Percentiles rank a stretch among this genome's conserved stretches.
These are phyloP conservation scores for Pitta sordida DNA, from an alignment of 2,113 vertebrate species.

Conservation along the genomic window DNA sequence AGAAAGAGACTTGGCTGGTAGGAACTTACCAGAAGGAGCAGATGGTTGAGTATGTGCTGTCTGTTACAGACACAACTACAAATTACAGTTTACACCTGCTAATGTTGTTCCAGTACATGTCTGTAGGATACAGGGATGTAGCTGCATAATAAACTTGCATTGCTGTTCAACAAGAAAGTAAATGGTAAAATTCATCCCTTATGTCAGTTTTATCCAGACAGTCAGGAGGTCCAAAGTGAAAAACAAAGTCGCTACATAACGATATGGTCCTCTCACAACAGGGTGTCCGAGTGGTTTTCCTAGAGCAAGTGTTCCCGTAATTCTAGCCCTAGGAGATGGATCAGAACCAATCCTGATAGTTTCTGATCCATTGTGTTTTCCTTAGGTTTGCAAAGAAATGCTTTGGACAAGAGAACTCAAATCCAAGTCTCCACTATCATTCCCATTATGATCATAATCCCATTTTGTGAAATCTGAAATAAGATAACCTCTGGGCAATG, in stretches of 20 bases:
- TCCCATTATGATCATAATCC: neutral
- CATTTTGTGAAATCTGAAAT: neutral
- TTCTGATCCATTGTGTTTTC: neutral
- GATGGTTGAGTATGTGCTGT: neutral
- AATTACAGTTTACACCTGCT: neutral
- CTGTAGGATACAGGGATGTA: neutral
- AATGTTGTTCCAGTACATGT: rapidly evolving
- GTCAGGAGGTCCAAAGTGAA: neutral
- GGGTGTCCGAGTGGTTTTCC: neutral
- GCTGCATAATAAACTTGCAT: rapidly evolving
- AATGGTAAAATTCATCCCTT: neutral
- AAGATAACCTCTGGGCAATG: neutral
- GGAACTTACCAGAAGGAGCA: neutral
- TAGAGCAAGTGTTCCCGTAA: neutral
- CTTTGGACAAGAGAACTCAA: neutral
- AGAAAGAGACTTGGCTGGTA: neutral
- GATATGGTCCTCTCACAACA: neutral
- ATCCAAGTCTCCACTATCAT: neutral
- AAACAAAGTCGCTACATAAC: neutral
- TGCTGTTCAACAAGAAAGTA: neutral
- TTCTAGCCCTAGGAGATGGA: neutral
- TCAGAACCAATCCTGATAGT: neutral
- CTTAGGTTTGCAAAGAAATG: neutral
- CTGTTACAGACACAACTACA: neutral
- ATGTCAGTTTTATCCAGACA: neutral